Percentiles rank a stretch among this genome's conserved stretches.
Conservation (phyloP, 1,140 invertebrate species). For the Drosophila carrolli region DNA sequence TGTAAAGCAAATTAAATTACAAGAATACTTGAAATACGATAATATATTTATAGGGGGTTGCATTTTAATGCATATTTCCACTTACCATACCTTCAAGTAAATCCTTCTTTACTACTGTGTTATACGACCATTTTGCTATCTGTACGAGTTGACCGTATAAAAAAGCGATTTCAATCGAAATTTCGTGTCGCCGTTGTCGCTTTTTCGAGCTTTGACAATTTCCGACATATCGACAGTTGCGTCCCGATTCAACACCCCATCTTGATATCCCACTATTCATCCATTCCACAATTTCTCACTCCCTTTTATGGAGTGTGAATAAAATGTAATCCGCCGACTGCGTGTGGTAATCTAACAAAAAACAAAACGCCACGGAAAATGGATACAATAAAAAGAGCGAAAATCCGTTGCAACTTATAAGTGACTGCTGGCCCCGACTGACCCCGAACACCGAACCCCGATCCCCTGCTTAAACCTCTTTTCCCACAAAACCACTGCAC, state of each 20-base stretch:
- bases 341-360: slow-evolving; percentile 48
- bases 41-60: too few species aligned
- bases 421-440: slow-evolving; percentile 38
- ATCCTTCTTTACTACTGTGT: neutral
- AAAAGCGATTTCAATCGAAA: slow-evolving; percentile 54
- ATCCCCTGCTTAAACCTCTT: slow-evolving; percentile 6
- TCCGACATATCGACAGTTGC: slow-evolving; percentile 73
- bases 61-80: neutral
- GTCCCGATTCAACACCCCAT: slow-evolving; percentile 13
- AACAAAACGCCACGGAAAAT: slow-evolving; percentile 25
- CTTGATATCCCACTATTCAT: neutral
- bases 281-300: neutral
- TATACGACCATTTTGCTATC: slow-evolving; percentile 2
- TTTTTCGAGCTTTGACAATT: slow-evolving; percentile 63
- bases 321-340: slow-evolving; percentile 71
- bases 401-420: slow-evolving; percentile 34
- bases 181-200: slow-evolving; percentile 58
- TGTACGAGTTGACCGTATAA: slow-evolving; percentile 13
- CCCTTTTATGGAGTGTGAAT: slow-evolving; percentile 48
- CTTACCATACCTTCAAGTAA: neutral
- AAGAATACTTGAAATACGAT: too few species aligned
- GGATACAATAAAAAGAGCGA: slow-evolving; percentile 20
- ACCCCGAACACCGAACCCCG: slow-evolving; percentile 10
- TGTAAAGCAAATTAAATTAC: too few species aligned
- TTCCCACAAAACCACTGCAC: neutral